Conservation (phyloP, 2,888 invertebrate species). For the Danaus chrysippus region DNA sequence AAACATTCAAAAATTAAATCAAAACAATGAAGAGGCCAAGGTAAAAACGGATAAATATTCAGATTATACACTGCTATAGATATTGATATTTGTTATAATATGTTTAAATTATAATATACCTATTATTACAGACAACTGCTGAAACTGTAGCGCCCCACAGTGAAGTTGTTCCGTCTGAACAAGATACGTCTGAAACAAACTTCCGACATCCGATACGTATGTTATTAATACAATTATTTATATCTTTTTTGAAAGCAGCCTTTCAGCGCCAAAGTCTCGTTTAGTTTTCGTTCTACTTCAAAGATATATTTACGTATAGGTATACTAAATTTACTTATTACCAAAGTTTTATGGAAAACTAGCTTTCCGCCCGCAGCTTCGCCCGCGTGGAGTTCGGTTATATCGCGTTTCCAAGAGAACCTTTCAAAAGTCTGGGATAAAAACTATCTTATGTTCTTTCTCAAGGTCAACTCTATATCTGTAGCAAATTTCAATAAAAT, state of each 20-base stretch:
- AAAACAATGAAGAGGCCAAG: constrained; percentile 42
- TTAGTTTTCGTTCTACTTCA: too few relatives aligned
- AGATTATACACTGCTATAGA: not conserved
- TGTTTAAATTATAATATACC: not conserved
- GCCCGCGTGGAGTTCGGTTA: too few relatives aligned
- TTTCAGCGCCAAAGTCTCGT: not conserved
- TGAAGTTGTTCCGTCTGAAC: constrained; percentile 48
- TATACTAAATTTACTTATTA: too few relatives aligned
- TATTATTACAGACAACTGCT: constrained; percentile 21
- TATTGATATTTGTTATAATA: not conserved
- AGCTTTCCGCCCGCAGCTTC: too few relatives aligned
- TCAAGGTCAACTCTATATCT: too few relatives aligned
- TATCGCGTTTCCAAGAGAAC: too few relatives aligned
- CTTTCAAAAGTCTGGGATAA: too few relatives aligned
- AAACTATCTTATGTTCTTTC: too few relatives aligned
- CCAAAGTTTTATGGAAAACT: too few relatives aligned
- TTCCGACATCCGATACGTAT: constrained; percentile 62
- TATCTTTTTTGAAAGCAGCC: not conserved
- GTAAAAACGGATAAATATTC: constrained; percentile 15
- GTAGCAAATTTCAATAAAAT: too few relatives aligned
- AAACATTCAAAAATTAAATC: constrained; percentile 68
- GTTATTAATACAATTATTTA: constrained; percentile 33
- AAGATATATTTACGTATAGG: too few relatives aligned
- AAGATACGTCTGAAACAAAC: constrained; percentile 63
- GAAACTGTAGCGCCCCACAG: constrained; percentile 13